Base-by-base conservation (phyloP, 2,797 vertebrate genomes). In the Centroberyx gerrardi region DNA sequence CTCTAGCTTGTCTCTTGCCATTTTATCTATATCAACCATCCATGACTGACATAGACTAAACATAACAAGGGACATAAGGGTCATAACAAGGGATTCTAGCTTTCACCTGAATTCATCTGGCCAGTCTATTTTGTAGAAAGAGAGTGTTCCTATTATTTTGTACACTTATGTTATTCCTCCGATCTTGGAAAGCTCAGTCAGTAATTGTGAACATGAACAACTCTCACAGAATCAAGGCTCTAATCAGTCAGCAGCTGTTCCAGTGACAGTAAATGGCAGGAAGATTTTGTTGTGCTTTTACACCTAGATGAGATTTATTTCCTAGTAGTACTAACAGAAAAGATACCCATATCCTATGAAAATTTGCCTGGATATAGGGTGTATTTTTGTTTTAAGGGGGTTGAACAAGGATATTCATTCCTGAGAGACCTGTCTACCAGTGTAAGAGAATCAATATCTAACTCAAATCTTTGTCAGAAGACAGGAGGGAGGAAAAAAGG, bases 21-120 rank as follows among this genome's bases (percentile, higher is more conserved):
- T 40, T 10, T 22, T 22, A 22, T 40, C 5, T 10, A 40, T 22
- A 22, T 22, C 22, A 1, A 22, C 22, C 22, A 22, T 22, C 72
- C 53, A 77, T 15, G 59, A 67, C 65, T 61, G 22, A 22, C 22
- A 22, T 22, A 22, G 22, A 22, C 22, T 22, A 1, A 22, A 22
- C 22, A 22, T 74, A 83, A 74, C 83, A 80, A 46, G 62, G 68
- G 68, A 83, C 60, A 29, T 82, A 67, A 59, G 7, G 22, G 22
- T 1, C 22, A 22, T 22, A 22, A 22, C 22, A 52, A 48, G 36
- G 60, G 31, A 0, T 4, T 62, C 53, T 74, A 58, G 13, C 42
- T 62, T 68, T 38, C 63, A 48, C 60, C 64, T 67, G 14, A 22
- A 71, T 72, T 67, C 56, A 55, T 44, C 36, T 48, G 22, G 17